Conservation (phyloP, 2,797 vertebrate genomes). For the Cynodonichthys magdalenae region DNA sequence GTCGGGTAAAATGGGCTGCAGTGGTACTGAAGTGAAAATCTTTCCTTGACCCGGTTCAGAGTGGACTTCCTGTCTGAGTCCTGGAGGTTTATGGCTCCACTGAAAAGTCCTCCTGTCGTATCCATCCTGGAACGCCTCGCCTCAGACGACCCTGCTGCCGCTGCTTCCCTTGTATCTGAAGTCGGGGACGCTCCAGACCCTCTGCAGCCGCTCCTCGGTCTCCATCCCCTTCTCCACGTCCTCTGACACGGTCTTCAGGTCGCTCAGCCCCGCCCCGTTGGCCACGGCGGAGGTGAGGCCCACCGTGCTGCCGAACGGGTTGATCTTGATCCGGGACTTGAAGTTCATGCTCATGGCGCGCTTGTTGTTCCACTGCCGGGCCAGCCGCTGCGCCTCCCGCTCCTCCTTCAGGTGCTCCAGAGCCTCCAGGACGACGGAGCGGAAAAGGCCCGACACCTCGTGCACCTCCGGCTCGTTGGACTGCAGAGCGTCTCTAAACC, state of each 20-base stretch:
- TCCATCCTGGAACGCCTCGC: neutral
- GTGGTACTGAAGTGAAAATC: constrained; percentile 18
- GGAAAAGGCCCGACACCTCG: constrained; percentile 90
- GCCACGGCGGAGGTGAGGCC: constrained; percentile 85
- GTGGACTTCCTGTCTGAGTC: constrained; percentile 12
- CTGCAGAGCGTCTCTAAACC: constrained; percentile 89
- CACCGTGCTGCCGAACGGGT: constrained; percentile 90
- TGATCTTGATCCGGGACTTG: constrained; percentile 89
- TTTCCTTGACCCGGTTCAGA: constrained; percentile 2
- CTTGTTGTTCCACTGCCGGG: constrained; percentile 91
- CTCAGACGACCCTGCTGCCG: constrained; percentile 65
- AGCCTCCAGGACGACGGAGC: constrained; percentile 87
- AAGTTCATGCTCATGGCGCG: constrained; percentile 86
- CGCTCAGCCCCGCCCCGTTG: constrained; percentile 67
- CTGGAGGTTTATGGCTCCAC: constrained; percentile 8
- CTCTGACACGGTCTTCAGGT: constrained; percentile 91
- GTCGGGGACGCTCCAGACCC: constrained; percentile 95
- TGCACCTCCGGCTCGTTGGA: constrained; percentile 90
- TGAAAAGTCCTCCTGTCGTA: neutral
- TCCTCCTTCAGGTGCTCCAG: constrained; percentile 89
- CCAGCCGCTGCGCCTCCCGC: constrained; percentile 86
- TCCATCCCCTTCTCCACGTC: constrained; percentile 87
- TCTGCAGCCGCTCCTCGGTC: constrained; percentile 72
- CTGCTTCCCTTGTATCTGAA: constrained; percentile 82
- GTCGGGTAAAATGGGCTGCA: constrained; percentile 15